A percentile compares a stretch with the other conserved stretches of the same genome.
Conservation (phyloP, 2,797 vertebrate genomes). For the Melanogrammus aeglefinus region DNA sequence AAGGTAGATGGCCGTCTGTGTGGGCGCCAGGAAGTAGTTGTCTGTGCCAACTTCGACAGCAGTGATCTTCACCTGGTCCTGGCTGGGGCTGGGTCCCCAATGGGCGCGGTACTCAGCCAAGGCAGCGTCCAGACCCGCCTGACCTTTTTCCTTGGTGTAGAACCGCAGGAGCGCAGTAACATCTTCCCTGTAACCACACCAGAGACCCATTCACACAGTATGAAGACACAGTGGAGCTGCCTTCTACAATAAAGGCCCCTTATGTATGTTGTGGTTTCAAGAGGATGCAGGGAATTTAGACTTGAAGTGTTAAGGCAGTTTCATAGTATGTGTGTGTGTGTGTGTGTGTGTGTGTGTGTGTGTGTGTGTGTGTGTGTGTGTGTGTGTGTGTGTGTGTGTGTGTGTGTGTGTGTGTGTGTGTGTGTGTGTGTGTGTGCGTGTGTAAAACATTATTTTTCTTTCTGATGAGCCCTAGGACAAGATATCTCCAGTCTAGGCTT, state of each 20-base stretch:
- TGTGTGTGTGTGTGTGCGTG: no score
- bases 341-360: no score
- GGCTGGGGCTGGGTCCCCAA: slow-evolving; percentile 71
- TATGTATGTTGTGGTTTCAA: not conserved
- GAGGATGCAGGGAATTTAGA: not conserved
- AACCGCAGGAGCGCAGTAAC: slow-evolving; percentile 70
- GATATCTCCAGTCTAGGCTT: not conserved
- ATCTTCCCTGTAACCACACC: slow-evolving; percentile 61
- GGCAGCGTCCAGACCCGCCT: slow-evolving; percentile 52
- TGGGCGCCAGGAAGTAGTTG: slow-evolving; percentile 85
- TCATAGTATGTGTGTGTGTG: no score
- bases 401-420: no score
- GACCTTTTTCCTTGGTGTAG: slow-evolving; percentile 74
- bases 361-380: no score
- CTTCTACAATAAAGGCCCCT: not conserved
- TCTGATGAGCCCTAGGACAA: not conserved
- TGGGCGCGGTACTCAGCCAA: slow-evolving; percentile 70
- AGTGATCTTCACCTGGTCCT: slow-evolving; percentile 79
- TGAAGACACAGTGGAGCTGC: not conserved
- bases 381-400: no score
- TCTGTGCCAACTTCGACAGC: slow-evolving; percentile 81
- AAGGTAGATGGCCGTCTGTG: slow-evolving; percentile 75
- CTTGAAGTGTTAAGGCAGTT: not conserved
- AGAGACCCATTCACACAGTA: slow-evolving; percentile 2
- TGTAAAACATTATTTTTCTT: not conserved